These are phyloP conservation scores for Rhorus exstirpatorius DNA, from an alignment of 2,888 invertebrate genomes.

Conservation along the genomic window DNA sequence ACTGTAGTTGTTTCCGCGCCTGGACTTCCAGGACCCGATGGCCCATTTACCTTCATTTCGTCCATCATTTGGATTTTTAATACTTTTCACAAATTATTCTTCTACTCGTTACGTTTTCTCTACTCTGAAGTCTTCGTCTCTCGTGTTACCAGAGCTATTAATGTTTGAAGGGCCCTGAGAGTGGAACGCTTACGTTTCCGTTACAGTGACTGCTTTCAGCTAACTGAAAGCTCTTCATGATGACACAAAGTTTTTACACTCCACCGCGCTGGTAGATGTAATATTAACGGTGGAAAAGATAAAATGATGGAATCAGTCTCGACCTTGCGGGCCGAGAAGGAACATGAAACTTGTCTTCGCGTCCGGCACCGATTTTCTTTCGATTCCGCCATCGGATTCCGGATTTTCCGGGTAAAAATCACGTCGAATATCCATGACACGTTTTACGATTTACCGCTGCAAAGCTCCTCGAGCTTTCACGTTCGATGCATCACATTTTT, in stretches of 20 bases:
- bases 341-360: slow-evolving; percentile 75
- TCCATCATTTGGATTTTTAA: slow-evolving; percentile 77
- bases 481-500: slow-evolving; percentile 41
- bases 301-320: slow-evolving; percentile 72
- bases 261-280: slow-evolving; percentile 18
- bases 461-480: slow-evolving; percentile 37
- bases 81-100: slow-evolving; percentile 29
- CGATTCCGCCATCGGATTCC: slow-evolving; percentile 40
- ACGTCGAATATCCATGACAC: slow-evolving; percentile 48
- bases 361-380: slow-evolving; percentile 67
- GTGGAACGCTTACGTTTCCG: slow-evolving; percentile 41
- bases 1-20: slow-evolving; percentile 78
- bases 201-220: slow-evolving; percentile 41
- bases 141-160: slow-evolving; percentile 39
- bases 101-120: slow-evolving; percentile 31
- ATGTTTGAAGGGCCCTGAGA: slow-evolving; percentile 48
- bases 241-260: slow-evolving; percentile 25
- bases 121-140: slow-evolving; percentile 54
- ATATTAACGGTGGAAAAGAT: slow-evolving; percentile 26
- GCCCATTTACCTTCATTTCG: slow-evolving; percentile 79
- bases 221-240: slow-evolving; percentile 52
- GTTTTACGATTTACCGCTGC: slow-evolving; percentile 16
- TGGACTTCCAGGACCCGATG: slow-evolving; percentile 76
- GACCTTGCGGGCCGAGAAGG: slow-evolving; percentile 76
- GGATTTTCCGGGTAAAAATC: slow-evolving; percentile 30